phyloP scores from a whole-genome alignment of 2,113 vertebrate species.

The Cyphomyrus discorhynchus region DNA sequence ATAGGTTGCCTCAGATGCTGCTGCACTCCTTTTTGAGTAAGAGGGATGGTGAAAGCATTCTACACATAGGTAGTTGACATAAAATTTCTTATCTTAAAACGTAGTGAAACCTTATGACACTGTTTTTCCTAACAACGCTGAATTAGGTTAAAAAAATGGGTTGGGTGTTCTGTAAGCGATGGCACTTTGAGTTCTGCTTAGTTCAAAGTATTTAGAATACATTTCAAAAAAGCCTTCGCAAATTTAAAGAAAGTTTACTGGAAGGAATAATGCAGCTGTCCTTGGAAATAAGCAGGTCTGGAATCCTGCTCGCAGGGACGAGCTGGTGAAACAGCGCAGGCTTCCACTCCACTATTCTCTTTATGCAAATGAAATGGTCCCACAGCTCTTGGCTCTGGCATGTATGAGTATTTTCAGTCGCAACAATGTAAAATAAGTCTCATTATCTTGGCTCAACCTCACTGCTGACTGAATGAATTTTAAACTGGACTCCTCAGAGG shows the following conservation, averaged over 20 bases:
- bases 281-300: background rate
- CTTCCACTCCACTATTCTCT: background rate
- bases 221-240: background rate
- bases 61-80: background rate
- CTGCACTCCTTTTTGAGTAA: background rate
- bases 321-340: background rate
- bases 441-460: constrained; percentile 37
- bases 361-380: background rate
- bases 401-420: constrained; percentile 28
- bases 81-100: background rate
- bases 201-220: background rate
- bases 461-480: constrained; percentile 35
- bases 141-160: background rate
- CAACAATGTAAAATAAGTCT: constrained; percentile 31
- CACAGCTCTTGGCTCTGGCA: constrained; percentile 8
- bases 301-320: background rate
- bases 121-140: background rate
- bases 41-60: background rate
- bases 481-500: constrained; percentile 23
- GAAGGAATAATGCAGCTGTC: background rate
- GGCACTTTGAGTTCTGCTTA: background rate
- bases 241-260: background rate
- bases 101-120: background rate
- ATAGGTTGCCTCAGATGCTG: background rate
- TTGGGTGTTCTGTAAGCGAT: background rate